Percentiles rank a stretch among this genome's conserved stretches.
Conservation (phyloP, 2,113 vertebrate genomes). For the Ptilonorhynchus violaceus region DNA sequence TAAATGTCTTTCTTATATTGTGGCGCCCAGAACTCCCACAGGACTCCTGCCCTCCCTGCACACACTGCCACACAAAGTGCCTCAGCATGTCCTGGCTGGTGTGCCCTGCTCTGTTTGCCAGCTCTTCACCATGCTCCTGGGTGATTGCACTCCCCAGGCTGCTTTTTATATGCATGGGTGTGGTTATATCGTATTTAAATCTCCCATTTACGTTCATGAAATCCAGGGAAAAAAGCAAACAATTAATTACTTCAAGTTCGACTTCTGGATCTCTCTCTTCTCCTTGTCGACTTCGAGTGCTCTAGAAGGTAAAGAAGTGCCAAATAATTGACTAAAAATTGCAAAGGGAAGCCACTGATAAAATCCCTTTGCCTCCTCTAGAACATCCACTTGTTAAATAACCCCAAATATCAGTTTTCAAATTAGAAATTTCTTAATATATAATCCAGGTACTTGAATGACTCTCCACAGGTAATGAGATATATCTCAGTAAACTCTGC, state of each 20-base stretch:
- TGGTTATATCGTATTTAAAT: not conserved
- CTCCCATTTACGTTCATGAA: not conserved
- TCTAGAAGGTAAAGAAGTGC: slow-evolving; percentile 75
- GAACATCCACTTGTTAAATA: not conserved
- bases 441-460: not conserved
- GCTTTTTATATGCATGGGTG: not conserved
- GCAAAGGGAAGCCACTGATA: not conserved
- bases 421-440: not conserved
- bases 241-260: slow-evolving; percentile 88
- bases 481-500: not conserved
- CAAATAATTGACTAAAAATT: not conserved
- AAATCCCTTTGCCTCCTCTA: not conserved
- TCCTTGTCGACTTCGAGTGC: slow-evolving; percentile 95
- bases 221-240: not conserved
- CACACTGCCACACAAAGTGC: not conserved
- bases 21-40: not conserved
- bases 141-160: not conserved
- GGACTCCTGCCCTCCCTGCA: not conserved
- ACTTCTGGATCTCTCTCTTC: slow-evolving; percentile 96
- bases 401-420: not conserved
- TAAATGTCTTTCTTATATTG: not conserved
- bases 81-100: not conserved
- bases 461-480: not conserved
- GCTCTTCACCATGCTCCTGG: not conserved
- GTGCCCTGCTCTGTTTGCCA: not conserved